Conservation (phyloP, 2,113 vertebrate species). For the Cavia porcellus region DNA sequence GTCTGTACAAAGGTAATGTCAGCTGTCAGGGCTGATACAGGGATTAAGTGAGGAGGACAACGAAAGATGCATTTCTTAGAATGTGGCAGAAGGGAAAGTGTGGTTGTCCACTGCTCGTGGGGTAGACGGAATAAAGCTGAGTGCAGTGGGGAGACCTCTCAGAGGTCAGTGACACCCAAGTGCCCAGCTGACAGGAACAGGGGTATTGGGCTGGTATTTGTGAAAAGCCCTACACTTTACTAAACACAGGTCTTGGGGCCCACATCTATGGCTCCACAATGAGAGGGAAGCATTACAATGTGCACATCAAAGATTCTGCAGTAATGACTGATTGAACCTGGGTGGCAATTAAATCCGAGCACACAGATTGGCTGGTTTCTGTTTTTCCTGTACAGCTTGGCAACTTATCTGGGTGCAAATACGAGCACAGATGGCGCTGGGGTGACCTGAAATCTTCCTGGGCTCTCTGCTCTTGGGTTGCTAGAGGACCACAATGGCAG, state of each 20-base stretch:
- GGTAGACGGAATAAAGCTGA: neutral
- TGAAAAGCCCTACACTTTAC: neutral
- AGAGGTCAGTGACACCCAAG: neutral
- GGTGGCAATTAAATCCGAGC: neutral
- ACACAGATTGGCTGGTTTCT: neutral
- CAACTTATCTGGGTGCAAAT: neutral
- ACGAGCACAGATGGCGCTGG: neutral
- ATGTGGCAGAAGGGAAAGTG: neutral
- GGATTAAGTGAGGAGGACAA: neutral
- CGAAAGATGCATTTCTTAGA: neutral
- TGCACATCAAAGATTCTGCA: neutral
- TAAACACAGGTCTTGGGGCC: neutral
- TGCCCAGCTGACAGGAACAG: neutral
- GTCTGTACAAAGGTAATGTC: neutral
- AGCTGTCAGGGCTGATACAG: neutral
- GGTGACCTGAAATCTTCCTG: neutral
- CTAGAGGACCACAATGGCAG: neutral
- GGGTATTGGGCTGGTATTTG: neutral
- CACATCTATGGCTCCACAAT: neutral
- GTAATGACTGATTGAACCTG: neutral
- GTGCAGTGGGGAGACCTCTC: neutral
- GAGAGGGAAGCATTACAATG: neutral
- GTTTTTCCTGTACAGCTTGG: neutral
- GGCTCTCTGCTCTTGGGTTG: slow-evolving; percentile 3
- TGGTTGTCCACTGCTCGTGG: neutral